Evolutionary conservation across 2,888 invertebrate species (phyloP).

Genomic region (Itoplectis maculator): DNA sequence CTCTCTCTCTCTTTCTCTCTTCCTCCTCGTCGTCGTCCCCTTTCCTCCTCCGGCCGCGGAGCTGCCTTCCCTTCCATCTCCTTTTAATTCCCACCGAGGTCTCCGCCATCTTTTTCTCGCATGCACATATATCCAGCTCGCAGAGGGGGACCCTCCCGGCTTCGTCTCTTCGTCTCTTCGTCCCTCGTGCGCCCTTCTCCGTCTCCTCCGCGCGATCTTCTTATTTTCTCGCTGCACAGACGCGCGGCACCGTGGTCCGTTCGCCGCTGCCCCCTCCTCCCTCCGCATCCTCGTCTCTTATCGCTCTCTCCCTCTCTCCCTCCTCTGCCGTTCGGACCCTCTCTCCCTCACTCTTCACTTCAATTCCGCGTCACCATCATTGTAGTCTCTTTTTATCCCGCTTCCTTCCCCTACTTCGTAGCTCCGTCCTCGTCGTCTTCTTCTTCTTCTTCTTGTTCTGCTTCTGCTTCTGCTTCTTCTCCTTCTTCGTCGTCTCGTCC

Average conservation of each 20-base stretch:
- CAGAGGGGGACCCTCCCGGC: slow-evolving; percentile 13
- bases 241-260: neutral
- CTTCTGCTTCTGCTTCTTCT: slow-evolving; percentile 2
- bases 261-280: slow-evolving; percentile 16
- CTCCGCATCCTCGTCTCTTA: slow-evolving; percentile 12
- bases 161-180: slow-evolving; percentile 3
- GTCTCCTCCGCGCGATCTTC: slow-evolving; percentile 15
- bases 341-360: slow-evolving; percentile 26
- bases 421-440: slow-evolving; percentile 6
- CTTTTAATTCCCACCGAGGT: slow-evolving; percentile 64
- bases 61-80: slow-evolving; percentile 56
- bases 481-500: slow-evolving; percentile 18
- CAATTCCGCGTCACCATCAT: slow-evolving; percentile 10
- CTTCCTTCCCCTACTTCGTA: slow-evolving; percentile 25
- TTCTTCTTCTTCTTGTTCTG: slow-evolving; percentile 2
- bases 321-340: no score
- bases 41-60: slow-evolving; percentile 46
- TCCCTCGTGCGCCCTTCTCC: slow-evolving; percentile 1
- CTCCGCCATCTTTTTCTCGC: slow-evolving; percentile 45
- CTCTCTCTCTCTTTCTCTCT: slow-evolving; percentile 29
- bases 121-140: slow-evolving; percentile 10
- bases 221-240: slow-evolving; percentile 28
- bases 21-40: slow-evolving; percentile 23
- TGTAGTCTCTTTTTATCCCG: slow-evolving; percentile 8
- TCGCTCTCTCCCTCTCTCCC: slow-evolving; percentile 4